Conservation (phyloP, 1,140 invertebrate species). For the Elysia chlorotica region DNA sequence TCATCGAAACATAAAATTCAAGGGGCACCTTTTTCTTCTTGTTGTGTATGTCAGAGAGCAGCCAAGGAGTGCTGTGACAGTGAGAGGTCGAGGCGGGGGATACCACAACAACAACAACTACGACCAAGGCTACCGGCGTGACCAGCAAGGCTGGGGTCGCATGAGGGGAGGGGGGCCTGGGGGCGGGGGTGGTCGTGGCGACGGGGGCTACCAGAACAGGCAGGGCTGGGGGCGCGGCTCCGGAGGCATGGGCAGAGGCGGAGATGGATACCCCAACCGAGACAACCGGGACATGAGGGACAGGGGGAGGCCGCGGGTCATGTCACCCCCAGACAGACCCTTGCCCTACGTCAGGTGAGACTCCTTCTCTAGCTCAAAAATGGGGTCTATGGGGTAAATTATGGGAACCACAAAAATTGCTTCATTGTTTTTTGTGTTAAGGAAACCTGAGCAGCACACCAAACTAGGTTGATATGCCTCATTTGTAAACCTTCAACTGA, state of each 20-base stretch:
- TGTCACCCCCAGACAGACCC: constrained; percentile 14
- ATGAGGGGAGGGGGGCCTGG: background rate
- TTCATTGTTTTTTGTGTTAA: too few relatives aligned
- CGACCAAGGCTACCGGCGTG: constrained; percentile 4
- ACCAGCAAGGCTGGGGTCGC: background rate
- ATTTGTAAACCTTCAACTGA: too few relatives aligned
- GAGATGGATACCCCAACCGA: constrained; percentile 1
- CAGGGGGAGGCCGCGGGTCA: background rate
- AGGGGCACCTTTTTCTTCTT: background rate
- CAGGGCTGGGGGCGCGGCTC: background rate
- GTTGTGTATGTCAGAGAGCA: constrained; percentile 18
- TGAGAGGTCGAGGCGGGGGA: constrained; percentile 11
- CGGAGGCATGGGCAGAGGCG: background rate
- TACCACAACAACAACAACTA: constrained; percentile 14
- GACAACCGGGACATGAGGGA: constrained; percentile 7
- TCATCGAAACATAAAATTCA: too few relatives aligned
- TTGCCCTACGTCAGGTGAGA: constrained; percentile 19
- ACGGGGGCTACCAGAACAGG: constrained; percentile 5
- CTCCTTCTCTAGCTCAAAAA: too few relatives aligned
- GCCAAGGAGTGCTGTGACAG: constrained; percentile 29
- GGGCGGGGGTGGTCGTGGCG: background rate
- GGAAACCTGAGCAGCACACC: too few relatives aligned
- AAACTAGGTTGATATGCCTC: too few relatives aligned
- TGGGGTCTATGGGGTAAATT: too few relatives aligned
- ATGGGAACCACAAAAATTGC: too few relatives aligned